phyloP scores from a whole-genome alignment of 2,113 vertebrate species.

The Phyllostomus hastatus region DNA sequence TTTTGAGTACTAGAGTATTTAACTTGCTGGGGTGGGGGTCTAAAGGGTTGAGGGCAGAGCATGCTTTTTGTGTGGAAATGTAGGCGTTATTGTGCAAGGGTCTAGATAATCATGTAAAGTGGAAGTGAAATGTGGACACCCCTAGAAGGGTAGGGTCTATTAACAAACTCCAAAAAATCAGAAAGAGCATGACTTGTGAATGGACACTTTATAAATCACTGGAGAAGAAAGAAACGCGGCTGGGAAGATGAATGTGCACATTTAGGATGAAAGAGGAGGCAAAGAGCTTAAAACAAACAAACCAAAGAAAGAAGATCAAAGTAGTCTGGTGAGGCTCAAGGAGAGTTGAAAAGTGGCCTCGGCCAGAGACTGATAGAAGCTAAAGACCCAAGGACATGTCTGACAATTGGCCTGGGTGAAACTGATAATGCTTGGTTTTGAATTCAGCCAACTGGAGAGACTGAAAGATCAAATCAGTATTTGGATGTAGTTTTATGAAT shows the following conservation, averaged over 20 bases:
- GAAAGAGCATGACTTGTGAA: neutral
- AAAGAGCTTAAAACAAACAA: neutral
- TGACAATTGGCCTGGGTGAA: neutral
- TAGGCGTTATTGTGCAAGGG: neutral
- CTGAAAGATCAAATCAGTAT: slow-evolving; percentile 49
- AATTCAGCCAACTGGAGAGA: neutral
- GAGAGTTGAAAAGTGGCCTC: neutral
- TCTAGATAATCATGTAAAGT: slow-evolving; percentile 28
- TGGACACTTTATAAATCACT: neutral
- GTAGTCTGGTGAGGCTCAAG: neutral
- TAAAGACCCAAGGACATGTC: neutral
- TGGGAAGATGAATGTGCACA: neutral
- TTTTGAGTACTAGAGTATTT: slow-evolving; percentile 17
- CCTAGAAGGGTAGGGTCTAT: neutral
- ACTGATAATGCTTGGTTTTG: slow-evolving; percentile 3
- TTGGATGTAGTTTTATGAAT: slow-evolving; percentile 6
- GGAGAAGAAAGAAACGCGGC: neutral
- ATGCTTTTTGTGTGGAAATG: slow-evolving; percentile 21
- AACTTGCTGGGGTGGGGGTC: neutral
- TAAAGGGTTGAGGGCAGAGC: neutral
- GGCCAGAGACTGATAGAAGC: neutral
- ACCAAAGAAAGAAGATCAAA: neutral
- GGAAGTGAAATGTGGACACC: neutral
- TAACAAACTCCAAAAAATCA: slow-evolving; percentile 6
- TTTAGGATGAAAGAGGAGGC: neutral